Percentiles rank a stretch among this genome's conserved stretches.
phyloP scores from a whole-genome alignment of 2,797 vertebrate species.

The Helostoma temminkii region DNA sequence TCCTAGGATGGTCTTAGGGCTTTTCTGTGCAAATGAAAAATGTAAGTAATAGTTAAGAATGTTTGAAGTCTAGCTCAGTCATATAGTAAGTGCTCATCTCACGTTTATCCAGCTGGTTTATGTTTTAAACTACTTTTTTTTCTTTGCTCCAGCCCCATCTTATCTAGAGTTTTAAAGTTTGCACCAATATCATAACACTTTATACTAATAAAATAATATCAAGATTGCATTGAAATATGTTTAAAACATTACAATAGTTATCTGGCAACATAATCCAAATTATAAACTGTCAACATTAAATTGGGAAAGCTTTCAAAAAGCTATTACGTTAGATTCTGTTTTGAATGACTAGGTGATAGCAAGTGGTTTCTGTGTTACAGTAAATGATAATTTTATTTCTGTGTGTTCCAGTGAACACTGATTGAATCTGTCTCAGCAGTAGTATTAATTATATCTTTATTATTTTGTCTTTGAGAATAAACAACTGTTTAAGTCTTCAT shows the following conservation, averaged over 20 bases:
- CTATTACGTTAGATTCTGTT: too few relatives aligned
- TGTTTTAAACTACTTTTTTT: slow-evolving; percentile 14
- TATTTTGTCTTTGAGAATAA: neutral
- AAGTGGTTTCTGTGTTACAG: neutral
- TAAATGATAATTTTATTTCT: neutral
- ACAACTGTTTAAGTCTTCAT: neutral
- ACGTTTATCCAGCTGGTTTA: slow-evolving; percentile 9
- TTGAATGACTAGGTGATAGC: neutral
- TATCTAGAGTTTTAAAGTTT: slow-evolving; percentile 19
- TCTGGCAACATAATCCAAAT: slow-evolving; percentile 4
- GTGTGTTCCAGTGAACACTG: neutral
- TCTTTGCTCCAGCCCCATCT: slow-evolving; percentile 2
- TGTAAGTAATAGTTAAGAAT: slow-evolving; percentile 33
- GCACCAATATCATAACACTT: slow-evolving; percentile 17
- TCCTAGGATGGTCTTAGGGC: slow-evolving; percentile 18
- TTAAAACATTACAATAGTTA: slow-evolving; percentile 26
- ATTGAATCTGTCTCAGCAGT: neutral
- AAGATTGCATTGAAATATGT: neutral
- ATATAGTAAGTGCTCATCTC: slow-evolving; percentile 7
- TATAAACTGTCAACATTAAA: neutral
- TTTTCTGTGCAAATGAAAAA: slow-evolving; percentile 49
- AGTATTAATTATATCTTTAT: neutral
- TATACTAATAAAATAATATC: slow-evolving; percentile 35
- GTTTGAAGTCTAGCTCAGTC: slow-evolving; percentile 35
- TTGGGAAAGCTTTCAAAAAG: slow-evolving; percentile 3